These are phyloP conservation scores for Hypothenemus hampei DNA, from an alignment of 1,140 invertebrate genomes.

Conservation along the genomic window DNA sequence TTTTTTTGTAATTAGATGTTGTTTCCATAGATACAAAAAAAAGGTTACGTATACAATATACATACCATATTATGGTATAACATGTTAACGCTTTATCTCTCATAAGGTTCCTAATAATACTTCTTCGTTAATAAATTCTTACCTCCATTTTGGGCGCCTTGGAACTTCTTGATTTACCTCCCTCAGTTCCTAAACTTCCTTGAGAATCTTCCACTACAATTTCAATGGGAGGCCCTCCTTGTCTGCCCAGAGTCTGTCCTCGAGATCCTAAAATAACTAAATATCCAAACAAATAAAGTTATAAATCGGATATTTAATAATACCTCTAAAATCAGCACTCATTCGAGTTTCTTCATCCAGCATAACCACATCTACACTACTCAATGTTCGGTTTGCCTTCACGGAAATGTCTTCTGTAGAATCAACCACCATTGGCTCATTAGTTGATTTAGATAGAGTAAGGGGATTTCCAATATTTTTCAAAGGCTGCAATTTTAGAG, in stretches of 20 bases:
- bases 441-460: conserved; percentile 3
- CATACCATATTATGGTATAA: no score
- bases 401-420: conserved; percentile 5
- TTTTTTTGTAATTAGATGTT: no score
- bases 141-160: conserved; percentile 30
- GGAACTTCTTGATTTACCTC: conserved; percentile 45
- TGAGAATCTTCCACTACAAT: conserved; percentile 70
- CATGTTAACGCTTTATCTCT: no score
- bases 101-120: no score
- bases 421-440: conserved; percentile 14
- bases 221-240: conserved; percentile 46
- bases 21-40: no score
- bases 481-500: conserved; percentile 2
- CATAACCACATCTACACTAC: conserved; percentile 36
- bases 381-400: conserved; percentile 6
- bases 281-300: not conserved
- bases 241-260: conserved; percentile 51
- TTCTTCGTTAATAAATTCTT: not conserved
- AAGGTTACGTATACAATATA: no score
- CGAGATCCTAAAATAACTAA: conserved; percentile 29
- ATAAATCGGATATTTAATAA: not conserved
- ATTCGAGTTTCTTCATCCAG: conserved; percentile 79
- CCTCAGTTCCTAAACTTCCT: conserved; percentile 65
- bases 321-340: conserved; percentile 66
- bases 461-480: not conserved